phyloP scores from a whole-genome alignment of 2,797 vertebrate species.

The Fratercula arctica region DNA sequence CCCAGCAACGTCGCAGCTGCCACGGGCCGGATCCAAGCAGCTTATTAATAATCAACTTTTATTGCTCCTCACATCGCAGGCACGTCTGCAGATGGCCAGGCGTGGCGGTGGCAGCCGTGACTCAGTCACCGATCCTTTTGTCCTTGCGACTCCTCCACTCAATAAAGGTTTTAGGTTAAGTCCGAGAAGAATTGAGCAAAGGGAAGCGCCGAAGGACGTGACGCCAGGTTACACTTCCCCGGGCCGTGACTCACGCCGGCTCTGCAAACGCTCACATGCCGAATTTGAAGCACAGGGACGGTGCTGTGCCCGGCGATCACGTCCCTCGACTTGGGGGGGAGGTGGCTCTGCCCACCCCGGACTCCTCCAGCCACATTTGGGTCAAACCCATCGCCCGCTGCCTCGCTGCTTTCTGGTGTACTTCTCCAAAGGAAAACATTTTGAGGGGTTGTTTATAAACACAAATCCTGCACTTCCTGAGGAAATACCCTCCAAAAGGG shows the following conservation, averaged over 20 bases:
- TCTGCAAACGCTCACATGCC: fast-evolving
- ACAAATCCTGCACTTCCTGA: neutral
- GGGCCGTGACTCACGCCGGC: neutral
- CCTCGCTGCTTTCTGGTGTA: neutral
- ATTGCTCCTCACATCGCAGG: neutral
- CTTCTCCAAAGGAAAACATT: neutral
- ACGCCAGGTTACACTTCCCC: neutral
- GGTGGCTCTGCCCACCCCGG: neutral
- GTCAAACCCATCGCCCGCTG: fast-evolving
- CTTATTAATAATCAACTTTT: constrained; percentile 19
- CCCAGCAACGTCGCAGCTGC: neutral
- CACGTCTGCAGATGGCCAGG: neutral
- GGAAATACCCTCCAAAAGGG: neutral
- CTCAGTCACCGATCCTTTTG: neutral
- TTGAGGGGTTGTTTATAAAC: neutral
- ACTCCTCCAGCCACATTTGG: neutral
- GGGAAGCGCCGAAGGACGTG: neutral
- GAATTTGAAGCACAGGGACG: too few species aligned
- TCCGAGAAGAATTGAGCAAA: neutral
- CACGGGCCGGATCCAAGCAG: neutral
- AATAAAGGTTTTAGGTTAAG: neutral
- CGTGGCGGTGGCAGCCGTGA: neutral
- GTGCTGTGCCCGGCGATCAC: neutral
- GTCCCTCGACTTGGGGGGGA: neutral
- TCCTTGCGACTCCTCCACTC: neutral